Evolutionary conservation across 1,140 invertebrate species (phyloP).

Genomic region (Ceratosolen fusciceps): DNA sequence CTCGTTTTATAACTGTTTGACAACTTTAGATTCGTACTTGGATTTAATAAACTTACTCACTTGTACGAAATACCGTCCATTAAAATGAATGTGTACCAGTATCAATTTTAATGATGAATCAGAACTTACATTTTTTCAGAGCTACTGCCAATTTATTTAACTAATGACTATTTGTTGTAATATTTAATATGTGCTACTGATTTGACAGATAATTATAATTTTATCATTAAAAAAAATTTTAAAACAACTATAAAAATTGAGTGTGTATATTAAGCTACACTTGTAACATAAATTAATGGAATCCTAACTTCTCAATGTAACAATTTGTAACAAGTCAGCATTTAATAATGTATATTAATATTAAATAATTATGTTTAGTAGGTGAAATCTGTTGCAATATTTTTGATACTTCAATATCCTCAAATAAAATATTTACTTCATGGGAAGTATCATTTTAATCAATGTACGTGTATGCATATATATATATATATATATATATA

Average conservation of each 20-base stretch:
- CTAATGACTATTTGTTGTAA: background rate
- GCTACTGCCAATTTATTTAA: background rate
- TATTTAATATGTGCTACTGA: background rate
- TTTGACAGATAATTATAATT: background rate
- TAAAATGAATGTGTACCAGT: background rate
- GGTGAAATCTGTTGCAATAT: no score
- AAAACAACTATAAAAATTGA: background rate
- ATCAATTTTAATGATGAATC: background rate
- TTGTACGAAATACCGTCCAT: background rate
- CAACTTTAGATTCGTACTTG: constrained; percentile 11
- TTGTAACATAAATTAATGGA: background rate
- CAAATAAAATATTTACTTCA: no score
- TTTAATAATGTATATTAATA: background rate
- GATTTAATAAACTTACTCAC: constrained; percentile 12
- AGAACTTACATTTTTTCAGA: background rate
- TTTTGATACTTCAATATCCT: no score
- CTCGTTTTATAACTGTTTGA: constrained; percentile 2
- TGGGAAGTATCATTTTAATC: no score
- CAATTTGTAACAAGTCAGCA: background rate
- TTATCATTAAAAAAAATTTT: background rate
- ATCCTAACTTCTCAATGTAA: background rate
- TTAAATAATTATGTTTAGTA: background rate
- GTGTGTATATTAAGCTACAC: background rate
- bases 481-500: no score
- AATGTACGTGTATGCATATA: no score